Base-by-base conservation (phyloP, 2,888 invertebrate genomes). In the Minunthozetes semirufus region DNA sequence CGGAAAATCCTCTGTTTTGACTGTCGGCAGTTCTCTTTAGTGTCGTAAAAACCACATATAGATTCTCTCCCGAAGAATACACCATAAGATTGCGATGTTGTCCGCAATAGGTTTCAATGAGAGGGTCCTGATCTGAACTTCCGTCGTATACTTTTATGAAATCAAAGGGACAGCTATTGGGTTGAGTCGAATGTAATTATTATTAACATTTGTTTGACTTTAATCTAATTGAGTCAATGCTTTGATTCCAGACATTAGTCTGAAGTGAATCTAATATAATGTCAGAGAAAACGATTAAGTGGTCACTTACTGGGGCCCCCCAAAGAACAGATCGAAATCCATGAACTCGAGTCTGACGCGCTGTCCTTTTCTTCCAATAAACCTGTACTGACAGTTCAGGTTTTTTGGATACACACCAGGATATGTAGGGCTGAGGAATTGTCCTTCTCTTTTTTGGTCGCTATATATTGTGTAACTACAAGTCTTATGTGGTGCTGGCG, bases 321-420 rank as follows among this genome's bases (percentile, higher is more conserved):
- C 98, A 86, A 92, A 96, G 87, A 95, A 98, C 80, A 98, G 89
- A 86, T 97, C 97, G 86, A 98, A 98, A 86, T 98, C 98, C 82
- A 94, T 88, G 86, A 98, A 97, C 85, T 93, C 94, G 80, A 98
- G 87, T 79, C 95, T 89, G 80, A 98, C 92, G 82, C 98, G 87
- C 85, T 98, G 94, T 75, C 92, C 91, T 72, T 88, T 87, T 82
- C 89, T 88, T 73, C 98, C 98, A 81, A 91, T 88, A 85, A 99
- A 93, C 85, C 92, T 76, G 85, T 94, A 95, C 85, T 89, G 89
- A 87, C 97, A 98, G 81, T 87, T 88, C 82, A 96, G 88, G 85
- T 94, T 92, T 86, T 97, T 97, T 80, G 99, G 98, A 86, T 99
- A 99, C 81, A 94, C 91, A 80, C 99, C 99, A 77, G 99, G 99